These are phyloP conservation scores for Panthera uncia DNA, from an alignment of 2,113 vertebrate species.

Conservation along the genomic window DNA sequence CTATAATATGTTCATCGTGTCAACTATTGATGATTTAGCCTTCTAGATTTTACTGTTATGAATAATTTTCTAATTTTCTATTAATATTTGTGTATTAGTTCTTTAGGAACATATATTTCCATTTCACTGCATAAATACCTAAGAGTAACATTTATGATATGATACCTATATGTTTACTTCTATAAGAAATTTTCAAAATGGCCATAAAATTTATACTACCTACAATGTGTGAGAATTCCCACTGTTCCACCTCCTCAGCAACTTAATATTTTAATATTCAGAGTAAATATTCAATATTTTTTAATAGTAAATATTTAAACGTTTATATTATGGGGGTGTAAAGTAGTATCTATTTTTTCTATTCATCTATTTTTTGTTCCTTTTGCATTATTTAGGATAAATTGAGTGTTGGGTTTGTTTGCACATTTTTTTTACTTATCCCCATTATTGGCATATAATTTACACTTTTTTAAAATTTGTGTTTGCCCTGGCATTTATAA, in stretches of 20 bases:
- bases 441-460: not conserved
- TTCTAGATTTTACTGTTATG: not conserved
- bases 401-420: not conserved
- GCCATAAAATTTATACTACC: not conserved
- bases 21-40: not conserved
- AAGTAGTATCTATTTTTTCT: not conserved
- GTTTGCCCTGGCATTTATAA: not conserved
- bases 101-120: not conserved
- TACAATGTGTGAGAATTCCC: not conserved
- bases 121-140: not conserved
- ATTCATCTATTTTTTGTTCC: not conserved
- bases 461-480: not conserved
- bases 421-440: not conserved
- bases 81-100: not conserved
- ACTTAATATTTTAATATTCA: not conserved
- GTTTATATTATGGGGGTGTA: not conserved
- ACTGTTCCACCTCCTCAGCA: not conserved
- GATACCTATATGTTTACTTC: not conserved
- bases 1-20: not conserved
- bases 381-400: not conserved
- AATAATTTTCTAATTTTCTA: not conserved
- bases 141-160: not conserved
- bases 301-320: not conserved
- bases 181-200: not conserved
- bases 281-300: not conserved